These are phyloP conservation scores for Gymnoscopelus braueri DNA, from an alignment of 2,797 vertebrate species.

Conservation along the genomic window DNA sequence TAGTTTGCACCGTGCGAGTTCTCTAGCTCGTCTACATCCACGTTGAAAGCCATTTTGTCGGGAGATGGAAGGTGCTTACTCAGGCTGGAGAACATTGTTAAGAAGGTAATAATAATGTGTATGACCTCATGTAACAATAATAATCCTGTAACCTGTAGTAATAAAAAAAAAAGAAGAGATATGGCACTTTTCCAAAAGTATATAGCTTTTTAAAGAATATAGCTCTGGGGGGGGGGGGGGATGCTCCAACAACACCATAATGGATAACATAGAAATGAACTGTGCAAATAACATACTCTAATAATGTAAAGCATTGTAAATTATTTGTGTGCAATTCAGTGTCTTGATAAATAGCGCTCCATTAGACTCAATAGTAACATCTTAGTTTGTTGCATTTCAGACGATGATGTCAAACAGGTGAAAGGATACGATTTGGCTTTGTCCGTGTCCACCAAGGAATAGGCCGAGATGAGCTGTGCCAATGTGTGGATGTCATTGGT, in stretches of 20 bases:
- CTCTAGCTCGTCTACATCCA: constrained; percentile 96
- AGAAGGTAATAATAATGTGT: constrained; percentile 33
- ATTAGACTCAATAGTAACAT: not conserved
- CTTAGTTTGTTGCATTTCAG: not conserved
- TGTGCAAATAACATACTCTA: no score
- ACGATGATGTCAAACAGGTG: not conserved
- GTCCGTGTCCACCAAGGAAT: constrained; percentile 94
- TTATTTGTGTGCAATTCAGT: no score
- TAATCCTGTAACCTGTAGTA: no score
- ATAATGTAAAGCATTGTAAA: no score
- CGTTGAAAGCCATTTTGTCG: constrained; percentile 93
- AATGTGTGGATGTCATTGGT: constrained; percentile 93
- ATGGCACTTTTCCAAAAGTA: no score
- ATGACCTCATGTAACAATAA: no score
- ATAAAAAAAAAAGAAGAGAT: no score
- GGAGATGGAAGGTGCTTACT: constrained; percentile 96
- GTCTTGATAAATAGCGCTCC: not conserved
- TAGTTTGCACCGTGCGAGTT: constrained; percentile 96
- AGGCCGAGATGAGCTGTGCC: constrained; percentile 98
- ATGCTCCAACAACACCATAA: no score
- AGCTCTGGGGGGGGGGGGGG: no score
- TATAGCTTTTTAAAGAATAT: no score
- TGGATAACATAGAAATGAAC: no score
- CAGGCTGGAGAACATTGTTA: constrained; percentile 81
- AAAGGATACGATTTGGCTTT: constrained; percentile 99